Evolutionary conservation across 2,888 invertebrate genomes (phyloP).

Genomic region (Sepiola atlantica): DNA sequence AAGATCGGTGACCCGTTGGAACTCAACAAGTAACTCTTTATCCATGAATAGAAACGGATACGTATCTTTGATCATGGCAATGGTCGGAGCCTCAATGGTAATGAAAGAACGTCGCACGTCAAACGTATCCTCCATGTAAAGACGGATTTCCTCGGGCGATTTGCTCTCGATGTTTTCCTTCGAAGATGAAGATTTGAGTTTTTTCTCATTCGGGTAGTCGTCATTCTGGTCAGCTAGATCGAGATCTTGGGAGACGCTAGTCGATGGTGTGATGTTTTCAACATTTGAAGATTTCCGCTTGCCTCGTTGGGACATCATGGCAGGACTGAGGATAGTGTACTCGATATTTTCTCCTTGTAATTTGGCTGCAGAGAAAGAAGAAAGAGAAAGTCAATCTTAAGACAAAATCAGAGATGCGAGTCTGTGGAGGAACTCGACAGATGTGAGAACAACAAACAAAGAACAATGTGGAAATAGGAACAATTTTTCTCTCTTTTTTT

Average conservation of each 20-base stretch:
- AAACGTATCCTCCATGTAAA: constrained; percentile 67
- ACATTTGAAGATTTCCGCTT: constrained; percentile 34
- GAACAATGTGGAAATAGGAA: no score
- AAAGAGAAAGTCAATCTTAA: not conserved
- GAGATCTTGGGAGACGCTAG: not conserved
- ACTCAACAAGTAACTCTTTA: constrained; percentile 66
- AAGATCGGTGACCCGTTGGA: constrained; percentile 66
- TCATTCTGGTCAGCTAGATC: constrained; percentile 43
- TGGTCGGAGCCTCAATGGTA: constrained; percentile 66
- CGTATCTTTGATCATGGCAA: constrained; percentile 63
- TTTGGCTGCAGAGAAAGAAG: not conserved
- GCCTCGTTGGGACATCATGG: constrained; percentile 45
- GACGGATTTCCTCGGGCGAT: constrained; percentile 63
- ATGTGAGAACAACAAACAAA: no score
- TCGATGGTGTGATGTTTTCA: constrained; percentile 43
- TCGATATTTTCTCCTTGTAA: constrained; percentile 23
- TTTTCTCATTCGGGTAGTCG: constrained; percentile 40
- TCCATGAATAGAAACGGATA: constrained; percentile 68
- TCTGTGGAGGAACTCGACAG: not conserved
- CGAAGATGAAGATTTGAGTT: constrained; percentile 24
- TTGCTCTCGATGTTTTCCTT: constrained; percentile 52
- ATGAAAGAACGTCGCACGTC: constrained; percentile 66
- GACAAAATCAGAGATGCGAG: not conserved
- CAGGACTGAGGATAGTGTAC: constrained; percentile 10
- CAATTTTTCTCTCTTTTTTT: no score